Conservation (phyloP, 1,140 invertebrate genomes). For the Pissodes strobi region DNA sequence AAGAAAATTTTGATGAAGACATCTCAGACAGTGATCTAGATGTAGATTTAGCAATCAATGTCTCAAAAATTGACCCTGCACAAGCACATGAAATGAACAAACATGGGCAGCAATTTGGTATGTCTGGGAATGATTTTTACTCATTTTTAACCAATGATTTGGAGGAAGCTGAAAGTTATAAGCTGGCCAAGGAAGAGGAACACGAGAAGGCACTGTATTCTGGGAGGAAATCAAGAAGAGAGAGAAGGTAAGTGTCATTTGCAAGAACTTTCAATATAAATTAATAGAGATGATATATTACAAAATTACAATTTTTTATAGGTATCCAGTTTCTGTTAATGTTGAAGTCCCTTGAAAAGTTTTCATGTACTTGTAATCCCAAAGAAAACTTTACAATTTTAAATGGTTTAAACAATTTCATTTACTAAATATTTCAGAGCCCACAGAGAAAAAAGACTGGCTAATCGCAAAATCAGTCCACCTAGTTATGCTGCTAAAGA, state of each 20-base stretch:
- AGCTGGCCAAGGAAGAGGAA: constrained; percentile 84
- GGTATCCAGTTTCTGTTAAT: neutral
- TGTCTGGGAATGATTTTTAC: constrained; percentile 89
- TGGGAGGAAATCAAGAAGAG: constrained; percentile 85
- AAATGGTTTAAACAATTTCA: no score
- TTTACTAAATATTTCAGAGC: no score
- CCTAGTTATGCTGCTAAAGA: constrained; percentile 84
- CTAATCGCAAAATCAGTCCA: constrained; percentile 82
- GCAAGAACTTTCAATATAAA: no score
- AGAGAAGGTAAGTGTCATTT: constrained; percentile 77
- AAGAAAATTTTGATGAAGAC: constrained; percentile 70
- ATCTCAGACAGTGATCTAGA: constrained; percentile 87
- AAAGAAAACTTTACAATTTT: no score
- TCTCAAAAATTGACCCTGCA: constrained; percentile 82
- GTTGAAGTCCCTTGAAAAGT: neutral
- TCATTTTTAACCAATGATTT: constrained; percentile 89
- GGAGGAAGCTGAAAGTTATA: constrained; percentile 87
- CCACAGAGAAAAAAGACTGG: constrained; percentile 82
- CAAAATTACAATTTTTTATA: no score
- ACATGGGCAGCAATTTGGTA: constrained; percentile 83
- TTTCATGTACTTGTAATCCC: no score
- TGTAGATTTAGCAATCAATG: constrained; percentile 89
- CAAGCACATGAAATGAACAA: constrained; percentile 89
- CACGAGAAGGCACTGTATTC: constrained; percentile 91
- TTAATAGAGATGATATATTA: no score